Percentiles rank a stretch among this genome's conserved stretches.
phyloP scores from a whole-genome alignment of 2,797 vertebrate genomes.

The Clarias pachynema region DNA sequence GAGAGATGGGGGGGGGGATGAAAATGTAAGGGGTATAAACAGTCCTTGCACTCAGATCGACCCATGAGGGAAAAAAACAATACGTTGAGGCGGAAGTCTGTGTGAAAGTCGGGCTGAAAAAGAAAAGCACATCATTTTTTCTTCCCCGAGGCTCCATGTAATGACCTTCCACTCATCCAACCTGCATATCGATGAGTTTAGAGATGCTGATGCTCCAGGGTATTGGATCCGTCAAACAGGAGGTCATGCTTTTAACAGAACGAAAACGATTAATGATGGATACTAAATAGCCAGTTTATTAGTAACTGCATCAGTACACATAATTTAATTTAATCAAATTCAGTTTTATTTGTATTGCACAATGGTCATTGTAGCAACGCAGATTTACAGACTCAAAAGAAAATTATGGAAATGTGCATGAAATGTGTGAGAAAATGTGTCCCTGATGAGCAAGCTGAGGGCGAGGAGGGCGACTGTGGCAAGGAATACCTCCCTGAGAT shows the following conservation, averaged over 20 bases:
- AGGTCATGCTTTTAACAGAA: background rate
- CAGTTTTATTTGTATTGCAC: too few relatives aligned
- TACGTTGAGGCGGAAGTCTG: background rate
- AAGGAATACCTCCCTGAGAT: too few relatives aligned
- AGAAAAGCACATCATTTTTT: background rate
- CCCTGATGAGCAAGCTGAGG: too few relatives aligned
- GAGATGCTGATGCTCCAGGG: background rate
- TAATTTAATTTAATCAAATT: background rate
- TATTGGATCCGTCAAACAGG: background rate
- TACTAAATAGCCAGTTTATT: background rate
- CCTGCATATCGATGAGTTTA: background rate
- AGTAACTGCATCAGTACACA: background rate
- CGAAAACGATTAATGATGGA: background rate
- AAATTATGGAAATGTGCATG: too few relatives aligned
- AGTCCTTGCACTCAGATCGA: conserved; percentile 43
- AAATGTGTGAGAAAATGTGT: too few relatives aligned
- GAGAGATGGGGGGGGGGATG: background rate
- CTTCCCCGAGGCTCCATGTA: background rate
- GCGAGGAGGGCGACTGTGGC: too few relatives aligned
- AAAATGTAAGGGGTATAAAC: background rate
- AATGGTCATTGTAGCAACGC: too few relatives aligned
- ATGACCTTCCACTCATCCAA: background rate
- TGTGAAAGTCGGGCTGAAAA: background rate
- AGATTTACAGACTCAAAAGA: too few relatives aligned
- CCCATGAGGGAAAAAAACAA: conserved; percentile 51